Conservation (phyloP, 2,113 vertebrate species). For the Semicossyphus pulcher region DNA sequence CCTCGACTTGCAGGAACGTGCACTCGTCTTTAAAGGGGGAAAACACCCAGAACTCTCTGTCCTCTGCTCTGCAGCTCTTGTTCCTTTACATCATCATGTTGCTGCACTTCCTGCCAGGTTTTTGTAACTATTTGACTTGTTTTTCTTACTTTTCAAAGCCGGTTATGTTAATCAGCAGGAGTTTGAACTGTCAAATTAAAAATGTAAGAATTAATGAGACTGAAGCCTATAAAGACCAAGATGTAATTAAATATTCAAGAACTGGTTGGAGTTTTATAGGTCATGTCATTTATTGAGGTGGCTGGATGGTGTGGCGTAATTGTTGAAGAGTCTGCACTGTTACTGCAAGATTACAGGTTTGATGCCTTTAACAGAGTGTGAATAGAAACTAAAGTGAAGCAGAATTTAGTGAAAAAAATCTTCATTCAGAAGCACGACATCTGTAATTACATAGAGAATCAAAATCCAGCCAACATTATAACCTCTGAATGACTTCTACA, state of each 20-base stretch:
- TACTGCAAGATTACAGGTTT: background rate
- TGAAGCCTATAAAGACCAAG: conserved; percentile 47
- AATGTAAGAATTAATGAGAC: conserved; percentile 37
- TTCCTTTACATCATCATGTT: background rate
- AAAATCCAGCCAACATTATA: background rate
- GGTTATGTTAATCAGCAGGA: conserved; percentile 28
- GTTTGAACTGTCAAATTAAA: conserved; percentile 43
- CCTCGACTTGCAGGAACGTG: background rate
- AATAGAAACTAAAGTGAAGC: background rate
- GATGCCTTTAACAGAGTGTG: background rate
- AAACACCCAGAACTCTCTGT: background rate
- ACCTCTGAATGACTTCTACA: background rate
- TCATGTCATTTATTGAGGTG: conserved; percentile 40
- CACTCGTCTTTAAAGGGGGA: background rate
- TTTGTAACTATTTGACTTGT: background rate
- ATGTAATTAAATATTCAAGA: conserved; percentile 59
- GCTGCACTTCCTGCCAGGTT: background rate
- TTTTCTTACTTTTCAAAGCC: background rate
- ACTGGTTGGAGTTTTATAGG: conserved; percentile 55
- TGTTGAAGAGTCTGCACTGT: background rate
- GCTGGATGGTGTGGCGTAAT: conserved; percentile 4
- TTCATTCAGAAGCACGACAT: background rate
- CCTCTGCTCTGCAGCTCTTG: background rate
- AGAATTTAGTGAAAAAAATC: background rate
- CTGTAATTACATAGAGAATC: background rate